Percentiles rank a stretch among this genome's conserved stretches.
These are phyloP conservation scores for Lordiphosa stackelbergi DNA, from an alignment of 1,140 invertebrate species.

Conservation along the genomic window DNA sequence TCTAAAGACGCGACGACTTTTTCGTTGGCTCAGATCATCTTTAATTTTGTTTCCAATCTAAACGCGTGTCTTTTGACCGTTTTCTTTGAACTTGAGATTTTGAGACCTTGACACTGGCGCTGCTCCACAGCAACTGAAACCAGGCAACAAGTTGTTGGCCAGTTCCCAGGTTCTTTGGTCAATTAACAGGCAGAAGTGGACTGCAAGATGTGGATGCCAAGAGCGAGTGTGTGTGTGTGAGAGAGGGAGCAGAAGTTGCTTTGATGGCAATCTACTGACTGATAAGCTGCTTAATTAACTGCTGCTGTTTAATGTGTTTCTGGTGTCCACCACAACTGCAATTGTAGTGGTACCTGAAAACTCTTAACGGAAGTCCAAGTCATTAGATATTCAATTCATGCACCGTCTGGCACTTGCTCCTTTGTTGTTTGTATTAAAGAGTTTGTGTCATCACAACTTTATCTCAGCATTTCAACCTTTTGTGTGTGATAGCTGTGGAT, in stretches of 20 bases:
- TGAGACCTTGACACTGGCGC: conserved; percentile 77
- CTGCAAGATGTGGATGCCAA: conserved; percentile 44
- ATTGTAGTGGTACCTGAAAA: conserved; percentile 18
- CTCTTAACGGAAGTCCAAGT: conserved; percentile 49
- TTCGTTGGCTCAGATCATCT: not conserved
- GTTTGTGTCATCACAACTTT: conserved; percentile 13
- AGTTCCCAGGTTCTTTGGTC: conserved; percentile 56
- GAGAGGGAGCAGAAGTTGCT: conserved; percentile 9
- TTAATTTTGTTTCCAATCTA: not conserved
- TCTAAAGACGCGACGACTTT: conserved; percentile 4
- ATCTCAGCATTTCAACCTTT: conserved; percentile 5
- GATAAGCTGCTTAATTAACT: conserved; percentile 54
- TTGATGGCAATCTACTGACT: conserved; percentile 7
- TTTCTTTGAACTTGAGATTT: conserved; percentile 66
- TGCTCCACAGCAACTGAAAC: conserved; percentile 71
- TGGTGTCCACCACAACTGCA: not conserved
- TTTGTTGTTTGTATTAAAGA: conserved; percentile 11
- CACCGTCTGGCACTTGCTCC: conserved; percentile 32
- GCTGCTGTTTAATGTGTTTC: not conserved
- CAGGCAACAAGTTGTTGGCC: conserved; percentile 46
- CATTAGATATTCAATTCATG: conserved; percentile 62
- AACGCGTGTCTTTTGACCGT: conserved; percentile 44
- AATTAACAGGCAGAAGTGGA: conserved; percentile 37
- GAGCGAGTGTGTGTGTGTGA: not conserved
- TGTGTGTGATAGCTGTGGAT: conserved; percentile 13